A percentile compares a stretch with the other conserved stretches of the same genome.
These are phyloP conservation scores for Drosophila malerkotliana DNA, from an alignment of 1,140 invertebrate species.

Conservation along the genomic window DNA sequence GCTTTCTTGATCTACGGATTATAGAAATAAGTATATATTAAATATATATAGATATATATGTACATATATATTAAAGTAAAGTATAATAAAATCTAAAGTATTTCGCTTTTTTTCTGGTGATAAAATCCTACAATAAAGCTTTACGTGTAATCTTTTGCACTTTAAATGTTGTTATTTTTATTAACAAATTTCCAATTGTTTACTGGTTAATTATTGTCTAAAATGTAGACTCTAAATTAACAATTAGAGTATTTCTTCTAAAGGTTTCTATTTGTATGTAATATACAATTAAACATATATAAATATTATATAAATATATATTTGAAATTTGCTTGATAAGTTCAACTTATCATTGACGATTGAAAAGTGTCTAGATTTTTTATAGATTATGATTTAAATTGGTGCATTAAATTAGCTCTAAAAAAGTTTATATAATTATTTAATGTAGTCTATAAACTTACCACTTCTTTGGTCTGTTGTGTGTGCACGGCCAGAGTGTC, in stretches of 20 bases:
- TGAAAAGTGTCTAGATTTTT: no score
- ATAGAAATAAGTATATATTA: neutral
- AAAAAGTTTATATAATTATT: neutral
- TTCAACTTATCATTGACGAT: no score
- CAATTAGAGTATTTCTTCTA: neutral
- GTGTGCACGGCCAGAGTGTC: conserved; percentile 83
- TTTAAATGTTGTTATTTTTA: neutral
- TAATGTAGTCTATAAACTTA: conserved; percentile 31
- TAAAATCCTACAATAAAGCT: conserved; percentile 5
- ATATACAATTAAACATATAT: no score
- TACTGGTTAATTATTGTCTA: neutral
- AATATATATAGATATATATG: neutral
- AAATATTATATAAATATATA: neutral
- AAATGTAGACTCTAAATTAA: neutral
- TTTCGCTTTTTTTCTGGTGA: neutral
- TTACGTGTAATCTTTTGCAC: neutral
- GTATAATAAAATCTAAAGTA: neutral
- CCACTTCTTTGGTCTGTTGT: conserved; percentile 74
- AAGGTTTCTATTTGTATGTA: neutral
- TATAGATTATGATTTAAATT: neutral
- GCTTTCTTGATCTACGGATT: conserved; percentile 86
- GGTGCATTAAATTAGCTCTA: neutral
- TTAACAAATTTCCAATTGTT: neutral
- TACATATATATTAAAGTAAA: neutral
- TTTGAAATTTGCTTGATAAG: neutral